phyloP scores from a whole-genome alignment of 1,140 invertebrate genomes.

The Amphibalanus amphitrite region DNA sequence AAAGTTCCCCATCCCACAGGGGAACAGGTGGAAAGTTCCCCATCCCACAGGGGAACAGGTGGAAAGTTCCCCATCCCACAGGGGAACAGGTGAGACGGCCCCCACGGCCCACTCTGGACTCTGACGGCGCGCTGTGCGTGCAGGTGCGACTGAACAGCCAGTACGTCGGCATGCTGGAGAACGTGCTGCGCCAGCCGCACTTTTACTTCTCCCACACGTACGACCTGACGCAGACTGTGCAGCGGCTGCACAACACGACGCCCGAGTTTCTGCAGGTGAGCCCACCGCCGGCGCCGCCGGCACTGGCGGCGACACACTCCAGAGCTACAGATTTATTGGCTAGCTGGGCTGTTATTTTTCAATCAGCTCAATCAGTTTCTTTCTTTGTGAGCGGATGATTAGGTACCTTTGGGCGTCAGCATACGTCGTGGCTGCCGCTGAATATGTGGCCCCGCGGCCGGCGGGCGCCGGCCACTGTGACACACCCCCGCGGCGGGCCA shows the following conservation, averaged over 20 bases:
- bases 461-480: too few species aligned
- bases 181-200: conserved; percentile 53
- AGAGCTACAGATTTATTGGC: too few species aligned
- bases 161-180: conserved; percentile 64
- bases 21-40: conserved; percentile 42
- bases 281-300: not conserved
- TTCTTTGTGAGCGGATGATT: too few species aligned
- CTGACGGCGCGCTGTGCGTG: not conserved
- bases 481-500: too few species aligned
- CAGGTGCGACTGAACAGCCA: conserved; percentile 12
- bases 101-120: not conserved
- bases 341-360: too few species aligned
- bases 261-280: conserved; percentile 59
- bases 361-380: too few species aligned
- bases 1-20: conserved; percentile 53
- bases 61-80: conserved; percentile 49
- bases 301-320: too few species aligned
- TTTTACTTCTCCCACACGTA: conserved; percentile 88
- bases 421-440: too few species aligned
- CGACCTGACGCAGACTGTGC: conserved; percentile 81
- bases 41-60: conserved; percentile 69
- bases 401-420: too few species aligned
- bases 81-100: conserved; percentile 43
- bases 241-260: conserved; percentile 69
- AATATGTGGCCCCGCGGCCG: too few species aligned